phyloP scores from a whole-genome alignment of 1,140 invertebrate species.

The Drosophila suzukii region DNA sequence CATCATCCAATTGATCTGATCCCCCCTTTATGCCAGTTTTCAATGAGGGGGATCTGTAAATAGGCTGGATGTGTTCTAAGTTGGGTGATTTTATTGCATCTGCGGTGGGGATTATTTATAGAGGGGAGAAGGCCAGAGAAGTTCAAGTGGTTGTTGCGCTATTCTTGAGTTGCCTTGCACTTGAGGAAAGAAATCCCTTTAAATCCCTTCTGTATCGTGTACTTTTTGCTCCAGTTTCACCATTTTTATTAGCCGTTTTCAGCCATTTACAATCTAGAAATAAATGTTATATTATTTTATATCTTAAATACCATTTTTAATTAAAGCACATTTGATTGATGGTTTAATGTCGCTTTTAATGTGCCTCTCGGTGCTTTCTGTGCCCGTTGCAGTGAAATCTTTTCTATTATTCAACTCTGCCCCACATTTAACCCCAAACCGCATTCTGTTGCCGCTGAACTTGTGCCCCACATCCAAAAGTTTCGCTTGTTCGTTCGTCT shows the following conservation, averaged over 20 bases:
- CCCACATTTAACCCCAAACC: constrained; percentile 50
- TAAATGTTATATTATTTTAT: too few relatives aligned
- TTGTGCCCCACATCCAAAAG: constrained; percentile 48
- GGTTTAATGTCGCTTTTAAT: constrained; percentile 16
- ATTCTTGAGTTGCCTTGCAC: constrained; percentile 64
- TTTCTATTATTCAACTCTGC: constrained; percentile 48
- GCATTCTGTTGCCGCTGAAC: constrained; percentile 33
- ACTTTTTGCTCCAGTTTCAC: constrained; percentile 2
- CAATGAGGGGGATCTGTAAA: constrained; percentile 3
- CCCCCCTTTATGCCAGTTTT: constrained; percentile 18
- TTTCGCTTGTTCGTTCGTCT: constrained; percentile 40
- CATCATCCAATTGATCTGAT: constrained; percentile 65
- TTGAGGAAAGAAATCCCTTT: constrained; percentile 37
- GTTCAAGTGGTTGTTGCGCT: constrained; percentile 79
- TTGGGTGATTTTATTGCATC: constrained; percentile 34
- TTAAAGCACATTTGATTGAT: constrained; percentile 12
- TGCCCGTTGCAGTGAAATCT: constrained; percentile 25
- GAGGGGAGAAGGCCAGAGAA: constrained; percentile 11
- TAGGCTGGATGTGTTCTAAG: constrained; percentile 8
- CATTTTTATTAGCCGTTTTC: too few relatives aligned
- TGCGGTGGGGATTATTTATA: constrained; percentile 46
- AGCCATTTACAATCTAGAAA: too few relatives aligned
- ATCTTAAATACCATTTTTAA: neutral
- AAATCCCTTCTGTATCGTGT: constrained; percentile 22
- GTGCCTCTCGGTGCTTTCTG: neutral